Base-by-base conservation (phyloP, 2,797 vertebrate genomes). In the Lycodopsis pacificus region DNA sequence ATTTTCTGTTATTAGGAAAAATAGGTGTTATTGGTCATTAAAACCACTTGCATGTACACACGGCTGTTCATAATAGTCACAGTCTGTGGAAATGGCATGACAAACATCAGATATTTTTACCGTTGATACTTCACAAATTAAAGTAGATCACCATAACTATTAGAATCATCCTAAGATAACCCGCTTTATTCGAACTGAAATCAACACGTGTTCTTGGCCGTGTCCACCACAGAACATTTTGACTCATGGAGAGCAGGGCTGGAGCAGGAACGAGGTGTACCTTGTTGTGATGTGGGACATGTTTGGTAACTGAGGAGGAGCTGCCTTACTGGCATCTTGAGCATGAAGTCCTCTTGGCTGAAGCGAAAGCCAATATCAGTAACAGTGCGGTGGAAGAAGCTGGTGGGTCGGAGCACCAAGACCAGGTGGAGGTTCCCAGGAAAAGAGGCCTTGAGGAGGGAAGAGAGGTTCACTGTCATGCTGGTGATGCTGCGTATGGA, bases 321-420 rank as follows among this genome's bases (percentile, higher is more conserved):
- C 83, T 88, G 87, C 83, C 94, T 76, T 96, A 99, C 98, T 83
- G 98, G 98, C 90, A 99, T 93, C 93, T 98, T 98, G 53, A 99
- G 96, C 86, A 99, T 97, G 89, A 99, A 99, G 93, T 99, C 97
- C 79, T 99, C 97, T 76, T 99, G 98, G 84, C 96, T 98, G 93
- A 99, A 98, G 53, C 98, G 97, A 84, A 99, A 99, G 63, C 97
- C 97, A 17, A 99, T 96, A 88, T 99, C 98, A 0, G 98, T 98
- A 79, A 99, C 97, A 32, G 98, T 98, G 80, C 98, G 96, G 76
- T 99, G 98, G 93, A 99, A 97, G 93, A 99, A 99, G 44, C 96
- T 97, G 19, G 97, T 98, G 82, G 98, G 98, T 65, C 98, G 96
- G 32, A 99, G 96, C 65, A 99, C 98, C 95, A 99, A 92, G 67